Evolutionary conservation across 2,113 vertebrate species (phyloP), one percentile per base, ranked within the genome.

Genomic region (Riparia riparia): DNA sequence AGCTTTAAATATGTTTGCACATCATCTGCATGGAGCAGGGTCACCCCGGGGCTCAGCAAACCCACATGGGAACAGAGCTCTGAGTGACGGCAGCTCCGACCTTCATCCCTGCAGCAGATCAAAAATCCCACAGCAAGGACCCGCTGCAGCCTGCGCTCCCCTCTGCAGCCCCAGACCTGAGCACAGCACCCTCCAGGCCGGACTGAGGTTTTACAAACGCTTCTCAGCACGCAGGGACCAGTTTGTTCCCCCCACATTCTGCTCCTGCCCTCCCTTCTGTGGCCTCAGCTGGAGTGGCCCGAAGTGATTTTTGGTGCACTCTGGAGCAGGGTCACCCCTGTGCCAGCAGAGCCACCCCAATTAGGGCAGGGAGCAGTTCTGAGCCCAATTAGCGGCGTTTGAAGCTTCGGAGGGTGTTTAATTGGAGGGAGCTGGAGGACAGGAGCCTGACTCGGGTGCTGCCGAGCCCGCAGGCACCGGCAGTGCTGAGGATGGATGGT

Each of bases 271-370:
- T 54, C 64, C 18, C 47, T 8, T 37, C 34, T 42, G 31, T 47
- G 17, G 11, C 7, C 45, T 49, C 3, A 0, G 8, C 54, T 17
- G 5, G 31, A 11, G 1, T 1, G 24, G 54, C 31, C 39, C 3
- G 0, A 0, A 6, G 32, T 0, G 3, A 29, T 54, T 74, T 74
- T 49, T 3, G 45, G 54, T 25, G 51, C 56, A 2, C 15, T 0
- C 24, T 4, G 0, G 7, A 70, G 53, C 57, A n/a, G 12, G 44
- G 68, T 76, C 10, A 1, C 7, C 20, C 47, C 8, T 37, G 6
- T 14, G 22, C 61, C 32, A 10, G 58, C 57, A 57, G 22, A 57
- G 21, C 50, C 2, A 9, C 14, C 56, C 77, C 76, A 73, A 2
- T 81, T 42, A 51, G 3, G 37, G 71, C 58, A 50, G 13, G 7